Percentiles rank a stretch among this genome's conserved stretches.
These are phyloP conservation scores for Chaenocephalus aceratus DNA, from an alignment of 2,113 vertebrate genomes.

Conservation along the genomic window DNA sequence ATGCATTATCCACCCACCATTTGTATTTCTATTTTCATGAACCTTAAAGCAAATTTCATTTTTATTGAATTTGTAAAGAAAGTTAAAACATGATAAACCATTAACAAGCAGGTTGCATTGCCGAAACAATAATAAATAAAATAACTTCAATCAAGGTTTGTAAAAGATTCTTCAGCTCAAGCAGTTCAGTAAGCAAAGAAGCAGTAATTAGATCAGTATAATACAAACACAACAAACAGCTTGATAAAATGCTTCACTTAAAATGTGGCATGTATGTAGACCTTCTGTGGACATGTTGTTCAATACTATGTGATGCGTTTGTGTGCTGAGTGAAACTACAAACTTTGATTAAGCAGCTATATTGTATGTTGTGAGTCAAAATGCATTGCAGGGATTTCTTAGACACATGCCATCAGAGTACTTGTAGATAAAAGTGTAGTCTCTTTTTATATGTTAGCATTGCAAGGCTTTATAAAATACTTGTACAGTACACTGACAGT, in stretches of 20 bases:
- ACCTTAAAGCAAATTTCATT: not conserved
- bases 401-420: conserved; percentile 3
- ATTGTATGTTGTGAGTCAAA: not conserved
- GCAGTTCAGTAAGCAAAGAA: conserved; percentile 10
- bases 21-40: not conserved
- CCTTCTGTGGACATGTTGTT: not conserved
- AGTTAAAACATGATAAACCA: not conserved
- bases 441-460: not conserved
- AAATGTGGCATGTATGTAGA: not conserved
- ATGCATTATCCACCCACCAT: not conserved
- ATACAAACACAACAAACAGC: not conserved
- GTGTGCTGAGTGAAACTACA: not conserved
- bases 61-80: conserved; percentile 4
- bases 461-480: not conserved
- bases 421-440: not conserved
- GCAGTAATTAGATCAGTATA: not conserved
- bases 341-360: not conserved
- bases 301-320: not conserved
- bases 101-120: conserved; percentile 4
- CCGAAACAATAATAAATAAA: conserved; percentile 4
- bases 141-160: not conserved
- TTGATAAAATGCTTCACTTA: not conserved
- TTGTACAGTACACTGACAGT: not conserved
- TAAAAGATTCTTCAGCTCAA: conserved; percentile 4
- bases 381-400: conserved; percentile 23